phyloP scores from a whole-genome alignment of 2,113 vertebrate genomes.

The Noturus placidus region DNA sequence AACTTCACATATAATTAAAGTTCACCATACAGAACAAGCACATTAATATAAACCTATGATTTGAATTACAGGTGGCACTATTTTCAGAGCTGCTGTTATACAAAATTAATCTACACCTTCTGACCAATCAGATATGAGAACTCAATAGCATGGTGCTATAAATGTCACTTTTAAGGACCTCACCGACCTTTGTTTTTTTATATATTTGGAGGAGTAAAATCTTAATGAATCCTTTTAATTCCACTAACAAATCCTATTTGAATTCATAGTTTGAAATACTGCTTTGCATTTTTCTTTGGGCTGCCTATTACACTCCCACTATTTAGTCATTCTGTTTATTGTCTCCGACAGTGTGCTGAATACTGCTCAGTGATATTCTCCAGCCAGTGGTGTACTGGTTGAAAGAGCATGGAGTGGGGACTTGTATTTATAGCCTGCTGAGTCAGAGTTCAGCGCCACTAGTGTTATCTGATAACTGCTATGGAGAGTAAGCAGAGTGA shows the following conservation, averaged over 20 bases:
- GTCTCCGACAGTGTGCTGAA: neutral
- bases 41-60: neutral
- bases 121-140: neutral
- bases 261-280: neutral
- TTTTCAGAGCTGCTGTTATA: neutral
- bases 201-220: neutral
- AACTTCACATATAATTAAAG: neutral
- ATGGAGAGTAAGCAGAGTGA: slow-evolving; percentile 28
- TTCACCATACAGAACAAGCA: neutral
- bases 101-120: neutral
- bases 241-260: neutral
- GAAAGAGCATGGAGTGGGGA: slow-evolving; percentile 33
- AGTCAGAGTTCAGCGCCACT: slow-evolving; percentile 46
- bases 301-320: neutral
- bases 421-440: slow-evolving; percentile 57
- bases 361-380: slow-evolving; percentile 1
- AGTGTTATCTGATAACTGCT: slow-evolving; percentile 39
- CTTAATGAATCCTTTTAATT: neutral
- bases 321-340: neutral
- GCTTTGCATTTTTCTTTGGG: neutral
- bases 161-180: neutral
- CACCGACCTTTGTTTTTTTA: neutral
- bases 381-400: neutral
- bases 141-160: neutral
- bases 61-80: neutral